Percentiles rank a stretch among this genome's conserved stretches.
Conservation (phyloP, 1,140 invertebrate species). For the Musca domestica region DNA sequence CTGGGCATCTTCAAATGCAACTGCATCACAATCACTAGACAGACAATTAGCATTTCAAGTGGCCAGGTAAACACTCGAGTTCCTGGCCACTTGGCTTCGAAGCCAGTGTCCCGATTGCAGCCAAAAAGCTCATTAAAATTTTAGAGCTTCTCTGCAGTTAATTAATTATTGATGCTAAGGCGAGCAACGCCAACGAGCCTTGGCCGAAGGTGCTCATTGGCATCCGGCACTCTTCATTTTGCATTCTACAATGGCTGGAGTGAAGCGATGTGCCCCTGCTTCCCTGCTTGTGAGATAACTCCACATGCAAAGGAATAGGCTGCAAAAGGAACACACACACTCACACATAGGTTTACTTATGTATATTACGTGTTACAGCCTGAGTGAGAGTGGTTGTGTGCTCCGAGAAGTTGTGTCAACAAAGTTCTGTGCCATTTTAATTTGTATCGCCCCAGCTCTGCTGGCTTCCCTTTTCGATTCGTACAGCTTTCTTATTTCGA, state of each 20-base stretch:
- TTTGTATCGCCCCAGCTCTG: not conserved
- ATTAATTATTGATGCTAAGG: conserved; percentile 50
- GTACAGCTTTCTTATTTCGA: not conserved
- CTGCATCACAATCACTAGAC: not conserved
- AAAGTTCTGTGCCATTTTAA: conserved; percentile 26
- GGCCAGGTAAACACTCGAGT: not conserved
- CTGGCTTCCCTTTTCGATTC: not conserved
- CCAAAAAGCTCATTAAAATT: conserved; percentile 54
- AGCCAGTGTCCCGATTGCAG: conserved; percentile 13
- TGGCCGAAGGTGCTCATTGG: too few relatives aligned
- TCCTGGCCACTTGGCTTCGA: too few relatives aligned
- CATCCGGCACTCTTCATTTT: too few relatives aligned
- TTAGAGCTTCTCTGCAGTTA: conserved; percentile 49
- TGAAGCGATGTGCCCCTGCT: too few relatives aligned
- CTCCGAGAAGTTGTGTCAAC: conserved; percentile 16
- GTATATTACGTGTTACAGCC: too few relatives aligned
- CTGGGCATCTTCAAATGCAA: conserved; percentile 3
- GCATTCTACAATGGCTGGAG: too few relatives aligned
- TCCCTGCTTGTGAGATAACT: not conserved
- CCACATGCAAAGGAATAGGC: not conserved
- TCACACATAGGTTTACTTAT: too few relatives aligned
- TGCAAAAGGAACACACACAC: too few relatives aligned
- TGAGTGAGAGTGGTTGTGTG: too few relatives aligned
- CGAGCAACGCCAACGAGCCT: conserved; percentile 4
- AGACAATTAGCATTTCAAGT: conserved; percentile 21